These are phyloP conservation scores for Epinephelus cyanopodus DNA, from an alignment of 2,113 vertebrate species.

Conservation along the genomic window DNA sequence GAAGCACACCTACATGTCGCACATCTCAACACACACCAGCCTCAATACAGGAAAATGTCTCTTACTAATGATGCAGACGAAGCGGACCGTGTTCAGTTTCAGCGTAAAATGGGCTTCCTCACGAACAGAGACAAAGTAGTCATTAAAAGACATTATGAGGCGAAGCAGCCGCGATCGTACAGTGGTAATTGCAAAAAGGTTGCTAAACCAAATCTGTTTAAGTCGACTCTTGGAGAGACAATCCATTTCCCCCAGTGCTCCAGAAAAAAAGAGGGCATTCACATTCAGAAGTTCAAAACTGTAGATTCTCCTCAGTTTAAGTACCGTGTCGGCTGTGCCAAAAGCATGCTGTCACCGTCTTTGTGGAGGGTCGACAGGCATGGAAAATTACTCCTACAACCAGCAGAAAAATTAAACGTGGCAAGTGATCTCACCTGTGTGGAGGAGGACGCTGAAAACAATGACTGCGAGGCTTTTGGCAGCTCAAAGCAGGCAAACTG, in stretches of 20 bases:
- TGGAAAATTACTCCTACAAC: slow-evolving; percentile 86
- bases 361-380: slow-evolving; percentile 88
- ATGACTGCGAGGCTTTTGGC: slow-evolving; percentile 84
- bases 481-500: slow-evolving; percentile 85
- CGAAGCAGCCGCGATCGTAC: slow-evolving; percentile 79
- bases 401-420: slow-evolving; percentile 84
- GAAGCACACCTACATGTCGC: slow-evolving; percentile 87
- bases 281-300: neutral
- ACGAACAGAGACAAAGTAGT: slow-evolving; percentile 84
- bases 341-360: slow-evolving; percentile 83
- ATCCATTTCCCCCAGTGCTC: slow-evolving; percentile 75
- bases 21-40: slow-evolving; percentile 86
- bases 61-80: slow-evolving; percentile 79
- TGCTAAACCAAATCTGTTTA: slow-evolving; percentile 28
- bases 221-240: slow-evolving; percentile 45
- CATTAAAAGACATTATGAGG: slow-evolving; percentile 88
- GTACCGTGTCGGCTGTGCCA: slow-evolving; percentile 81
- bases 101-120: slow-evolving; percentile 89
- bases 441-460: slow-evolving; percentile 84
- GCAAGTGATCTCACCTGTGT: slow-evolving; percentile 88
- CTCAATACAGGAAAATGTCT: slow-evolving; percentile 78
- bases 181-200: slow-evolving; percentile 49
- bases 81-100: slow-evolving; percentile 75
- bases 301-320: slow-evolving; percentile 80
- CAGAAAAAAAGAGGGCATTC: slow-evolving; percentile 68